phyloP scores from a whole-genome alignment of 2,797 vertebrate species.

The Sebastes trivittatus region DNA sequence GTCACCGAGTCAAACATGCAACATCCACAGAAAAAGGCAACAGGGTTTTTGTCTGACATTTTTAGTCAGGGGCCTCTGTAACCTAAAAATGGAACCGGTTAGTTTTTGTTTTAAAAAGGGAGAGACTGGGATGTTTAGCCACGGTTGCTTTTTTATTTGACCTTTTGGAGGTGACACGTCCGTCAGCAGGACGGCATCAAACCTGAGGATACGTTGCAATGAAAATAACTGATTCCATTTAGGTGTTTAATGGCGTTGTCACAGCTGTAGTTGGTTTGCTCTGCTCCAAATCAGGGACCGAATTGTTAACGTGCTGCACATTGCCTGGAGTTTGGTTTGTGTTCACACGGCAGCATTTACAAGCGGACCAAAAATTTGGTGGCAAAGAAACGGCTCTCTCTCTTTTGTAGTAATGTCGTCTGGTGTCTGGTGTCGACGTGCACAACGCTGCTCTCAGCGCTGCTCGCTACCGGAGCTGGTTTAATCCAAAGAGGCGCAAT shows the following conservation, averaged over 20 bases:
- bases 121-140: not conserved
- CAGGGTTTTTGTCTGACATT: constrained; percentile 34
- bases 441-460: too few relatives aligned
- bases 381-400: too few relatives aligned
- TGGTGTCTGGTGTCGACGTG: too few relatives aligned
- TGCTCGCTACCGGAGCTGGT: too few relatives aligned
- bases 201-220: not conserved
- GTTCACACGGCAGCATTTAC: too few relatives aligned
- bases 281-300: too few relatives aligned
- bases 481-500: too few relatives aligned
- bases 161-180: not conserved
- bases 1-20: constrained; percentile 55
- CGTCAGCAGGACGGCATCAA: not conserved
- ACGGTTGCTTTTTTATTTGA: not conserved
- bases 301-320: too few relatives aligned
- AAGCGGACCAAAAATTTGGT: too few relatives aligned
- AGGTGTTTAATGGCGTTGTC: not conserved
- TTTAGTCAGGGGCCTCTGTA: not conserved
- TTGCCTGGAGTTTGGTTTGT: too few relatives aligned
- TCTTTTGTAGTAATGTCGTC: too few relatives aligned
- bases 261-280: too few relatives aligned
- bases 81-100: not conserved
- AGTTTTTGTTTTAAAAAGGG: not conserved
- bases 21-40: constrained; percentile 45
- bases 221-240: not conserved